phyloP scores from a whole-genome alignment of 2,113 vertebrate species.

The Dicerorhinus sumatrensis region DNA sequence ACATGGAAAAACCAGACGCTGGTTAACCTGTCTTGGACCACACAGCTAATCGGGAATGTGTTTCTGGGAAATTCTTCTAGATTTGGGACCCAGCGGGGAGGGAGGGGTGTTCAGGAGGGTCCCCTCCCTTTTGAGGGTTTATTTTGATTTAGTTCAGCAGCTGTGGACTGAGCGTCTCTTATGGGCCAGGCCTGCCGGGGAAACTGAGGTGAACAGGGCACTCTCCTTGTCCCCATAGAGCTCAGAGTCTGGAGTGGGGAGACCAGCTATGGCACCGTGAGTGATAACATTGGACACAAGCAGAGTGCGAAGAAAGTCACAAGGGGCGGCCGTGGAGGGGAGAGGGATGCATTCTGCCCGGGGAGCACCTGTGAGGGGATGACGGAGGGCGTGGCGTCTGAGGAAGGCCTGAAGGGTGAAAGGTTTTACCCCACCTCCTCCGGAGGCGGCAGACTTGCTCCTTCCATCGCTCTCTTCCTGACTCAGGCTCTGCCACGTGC shows the following conservation, averaged over 20 bases:
- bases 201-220: too few relatives aligned
- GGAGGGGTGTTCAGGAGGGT: not conserved
- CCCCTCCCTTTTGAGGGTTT: not conserved
- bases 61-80: not conserved
- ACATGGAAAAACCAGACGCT: accelerated
- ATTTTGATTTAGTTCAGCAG: not conserved
- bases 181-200: not conserved
- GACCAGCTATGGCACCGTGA: not conserved
- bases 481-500: not conserved
- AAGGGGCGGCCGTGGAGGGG: accelerated
- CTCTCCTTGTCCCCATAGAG: not conserved
- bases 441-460: not conserved
- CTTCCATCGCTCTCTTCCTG: not conserved
- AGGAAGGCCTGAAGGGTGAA: not conserved
- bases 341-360: not conserved
- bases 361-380: not conserved
- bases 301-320: too few relatives aligned
- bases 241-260: not conserved
- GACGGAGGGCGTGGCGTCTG: not conserved
- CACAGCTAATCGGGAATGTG: not conserved
- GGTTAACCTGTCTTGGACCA: not conserved
- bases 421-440: not conserved
- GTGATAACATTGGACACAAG: not conserved
- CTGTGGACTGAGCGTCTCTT: not conserved
- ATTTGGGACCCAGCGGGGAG: not conserved